These are phyloP conservation scores for Harpagifer antarcticus DNA, from an alignment of 2,797 vertebrate species.

Conservation along the genomic window DNA sequence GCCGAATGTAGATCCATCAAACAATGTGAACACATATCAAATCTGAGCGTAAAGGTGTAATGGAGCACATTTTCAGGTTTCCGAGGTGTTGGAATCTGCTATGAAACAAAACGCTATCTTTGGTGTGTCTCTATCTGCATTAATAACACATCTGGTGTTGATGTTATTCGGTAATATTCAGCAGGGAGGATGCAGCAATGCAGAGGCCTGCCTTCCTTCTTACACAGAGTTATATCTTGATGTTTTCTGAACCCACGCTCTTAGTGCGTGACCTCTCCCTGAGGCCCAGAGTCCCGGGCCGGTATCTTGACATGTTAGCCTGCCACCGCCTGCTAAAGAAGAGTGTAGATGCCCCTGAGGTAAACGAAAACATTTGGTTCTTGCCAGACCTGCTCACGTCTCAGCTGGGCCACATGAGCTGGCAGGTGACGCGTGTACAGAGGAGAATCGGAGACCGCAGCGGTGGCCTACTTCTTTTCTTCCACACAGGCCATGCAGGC, in stretches of 20 bases:
- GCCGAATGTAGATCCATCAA: constrained; percentile 68
- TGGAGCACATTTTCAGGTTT: constrained; percentile 69
- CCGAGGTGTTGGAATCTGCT: constrained; percentile 55
- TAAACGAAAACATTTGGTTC: constrained; percentile 85
- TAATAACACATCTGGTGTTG: constrained; percentile 32
- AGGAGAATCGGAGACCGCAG: constrained; percentile 73
- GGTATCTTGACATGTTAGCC: constrained; percentile 78
- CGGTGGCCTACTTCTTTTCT: constrained; percentile 80
- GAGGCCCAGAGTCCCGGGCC: constrained; percentile 67
- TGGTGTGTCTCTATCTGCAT: constrained; percentile 19
- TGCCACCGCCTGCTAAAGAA: constrained; percentile 75
- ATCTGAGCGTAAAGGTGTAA: constrained; percentile 65
- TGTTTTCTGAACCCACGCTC: constrained; percentile 71
- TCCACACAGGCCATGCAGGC: constrained; percentile 57
- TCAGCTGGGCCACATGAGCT: constrained; percentile 78
- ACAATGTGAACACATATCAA: constrained; percentile 63
- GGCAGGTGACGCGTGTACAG: constrained; percentile 81
- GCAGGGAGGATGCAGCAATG: neutral
- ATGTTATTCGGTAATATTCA: constrained; percentile 14
- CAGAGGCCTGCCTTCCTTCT: constrained; percentile 27
- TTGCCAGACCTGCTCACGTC: constrained; percentile 83
- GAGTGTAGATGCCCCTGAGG: constrained; percentile 80
- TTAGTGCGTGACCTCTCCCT: constrained; percentile 72
- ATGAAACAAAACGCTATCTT: constrained; percentile 38
- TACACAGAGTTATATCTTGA: constrained; percentile 33